Evolutionary conservation across 1,140 invertebrate genomes (phyloP), one percentile per base, ranked within the genome.

Genomic region (Spodoptera frugiperda): DNA sequence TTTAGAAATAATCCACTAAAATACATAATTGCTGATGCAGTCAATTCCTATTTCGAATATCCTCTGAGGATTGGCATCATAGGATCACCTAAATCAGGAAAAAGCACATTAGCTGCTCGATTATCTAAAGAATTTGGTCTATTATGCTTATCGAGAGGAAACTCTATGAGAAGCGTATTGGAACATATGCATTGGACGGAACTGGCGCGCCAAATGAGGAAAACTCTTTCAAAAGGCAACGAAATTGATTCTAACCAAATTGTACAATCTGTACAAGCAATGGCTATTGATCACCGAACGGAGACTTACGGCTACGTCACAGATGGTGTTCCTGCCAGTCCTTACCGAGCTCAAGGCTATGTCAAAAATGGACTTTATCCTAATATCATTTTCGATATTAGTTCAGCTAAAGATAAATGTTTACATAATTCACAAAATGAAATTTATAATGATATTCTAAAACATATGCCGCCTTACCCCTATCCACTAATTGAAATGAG

Each of bases 31-130:
- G 78, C 79, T 73, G 77, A 88, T 6, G 82, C 76, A 53, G 89
- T 95, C 11, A 82, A 83, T 17, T 81, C 84, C 10, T 95, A 93
- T 82, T 86, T 92, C 6, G 77, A 94, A 65, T 87, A 95, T 73
- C 97, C 97, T 5, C 92, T 97, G 61, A 94, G 96, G 80, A 95
- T 98, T 21, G 96, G 96, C 44, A 94, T 98, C 48, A 97, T 98
- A 71, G 98, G 98, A 0, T 97, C 97, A 9, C 96, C 97, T 51
- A 98, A 97, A 93, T 97, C 96, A 39, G 98, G 98, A 2, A 98
- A 98, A 94, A 96, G 96, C 21, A 96, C 96, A 11, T 91, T 99
- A 21, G 91, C 95, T 14, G 77, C 87, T 51, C 93, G 95, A 78
- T 89, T 96, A 17, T 88, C 91, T 3, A 88, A 88, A 48, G 93